A percentile compares a stretch with the other conserved stretches of the same genome.
phyloP scores from a whole-genome alignment of 2,888 invertebrate genomes.

The Asteroscopus sphinx region DNA sequence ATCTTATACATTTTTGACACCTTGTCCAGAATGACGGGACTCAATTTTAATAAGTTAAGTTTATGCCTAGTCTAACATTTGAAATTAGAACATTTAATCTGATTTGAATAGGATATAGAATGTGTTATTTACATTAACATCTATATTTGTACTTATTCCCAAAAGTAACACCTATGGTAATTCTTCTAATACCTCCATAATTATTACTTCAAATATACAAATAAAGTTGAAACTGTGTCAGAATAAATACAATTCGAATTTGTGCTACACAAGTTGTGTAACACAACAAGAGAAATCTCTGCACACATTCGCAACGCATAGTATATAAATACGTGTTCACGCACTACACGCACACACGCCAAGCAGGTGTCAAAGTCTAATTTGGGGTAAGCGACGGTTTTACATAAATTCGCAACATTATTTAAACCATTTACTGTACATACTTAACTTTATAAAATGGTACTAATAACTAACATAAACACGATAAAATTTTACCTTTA shows the following conservation, averaged over 20 bases:
- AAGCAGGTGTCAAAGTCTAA: conserved; percentile 86
- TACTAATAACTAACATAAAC: background rate
- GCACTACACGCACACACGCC: conserved; percentile 72
- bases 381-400: conserved; percentile 65
- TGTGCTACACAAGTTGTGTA: conserved; percentile 1
- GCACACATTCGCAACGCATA: conserved; percentile 64
- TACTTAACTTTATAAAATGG: background rate
- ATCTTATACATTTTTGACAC: too few relatives aligned
- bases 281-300: conserved; percentile 65
- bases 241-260: background rate
- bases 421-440: conserved; percentile 2
- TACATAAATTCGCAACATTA: conserved; percentile 57
- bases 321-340: conserved; percentile 69
- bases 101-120: too few relatives aligned
- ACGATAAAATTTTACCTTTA: conserved; percentile 11
- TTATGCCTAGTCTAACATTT: too few relatives aligned
- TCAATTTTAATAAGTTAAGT: too few relatives aligned
- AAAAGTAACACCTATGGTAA: too few relatives aligned
- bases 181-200: too few relatives aligned
- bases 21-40: background rate
- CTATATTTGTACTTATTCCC: too few relatives aligned
- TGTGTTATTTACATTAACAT: too few relatives aligned
- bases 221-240: background rate
- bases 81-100: too few relatives aligned
- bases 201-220: too few relatives aligned